Percentiles rank a stretch among this genome's conserved stretches.
These are phyloP conservation scores for Ispidina lecontei DNA, from an alignment of 2,797 vertebrate genomes.

Conservation along the genomic window DNA sequence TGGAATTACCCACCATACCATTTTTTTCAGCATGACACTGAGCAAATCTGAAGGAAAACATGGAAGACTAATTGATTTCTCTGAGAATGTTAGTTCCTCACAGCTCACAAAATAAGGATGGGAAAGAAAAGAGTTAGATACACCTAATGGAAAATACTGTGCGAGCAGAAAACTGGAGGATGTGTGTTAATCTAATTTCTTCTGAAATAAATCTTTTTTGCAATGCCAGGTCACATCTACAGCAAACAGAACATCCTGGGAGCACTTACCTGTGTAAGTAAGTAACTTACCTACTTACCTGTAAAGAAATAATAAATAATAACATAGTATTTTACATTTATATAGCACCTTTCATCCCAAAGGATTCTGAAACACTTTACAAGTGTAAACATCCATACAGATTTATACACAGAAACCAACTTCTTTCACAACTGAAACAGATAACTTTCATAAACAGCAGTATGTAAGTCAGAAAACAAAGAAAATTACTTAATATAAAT, in stretches of 20 bases:
- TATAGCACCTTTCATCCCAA: neutral
- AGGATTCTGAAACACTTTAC: neutral
- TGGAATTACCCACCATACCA: neutral
- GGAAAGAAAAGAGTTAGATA: neutral
- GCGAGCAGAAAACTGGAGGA: neutral
- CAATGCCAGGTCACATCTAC: neutral
- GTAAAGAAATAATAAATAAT: conserved; percentile 15
- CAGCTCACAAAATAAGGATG: neutral
- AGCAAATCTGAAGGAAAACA: neutral
- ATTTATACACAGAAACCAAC: neutral
- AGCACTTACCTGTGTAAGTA: neutral
- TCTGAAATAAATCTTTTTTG: neutral
- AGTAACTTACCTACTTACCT: no score
- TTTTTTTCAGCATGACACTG: neutral
- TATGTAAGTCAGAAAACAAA: neutral
- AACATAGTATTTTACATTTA: neutral
- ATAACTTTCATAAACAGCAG: neutral
- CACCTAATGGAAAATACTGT: neutral
- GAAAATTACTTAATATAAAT: neutral
- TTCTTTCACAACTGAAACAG: neutral
- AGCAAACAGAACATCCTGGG: neutral
- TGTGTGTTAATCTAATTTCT: neutral
- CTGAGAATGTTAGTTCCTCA: neutral
- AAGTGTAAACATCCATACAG: neutral
- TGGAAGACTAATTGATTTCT: neutral